Base-by-base conservation (phyloP, 2,888 invertebrate species). In the Agapetus fuscipes region DNA sequence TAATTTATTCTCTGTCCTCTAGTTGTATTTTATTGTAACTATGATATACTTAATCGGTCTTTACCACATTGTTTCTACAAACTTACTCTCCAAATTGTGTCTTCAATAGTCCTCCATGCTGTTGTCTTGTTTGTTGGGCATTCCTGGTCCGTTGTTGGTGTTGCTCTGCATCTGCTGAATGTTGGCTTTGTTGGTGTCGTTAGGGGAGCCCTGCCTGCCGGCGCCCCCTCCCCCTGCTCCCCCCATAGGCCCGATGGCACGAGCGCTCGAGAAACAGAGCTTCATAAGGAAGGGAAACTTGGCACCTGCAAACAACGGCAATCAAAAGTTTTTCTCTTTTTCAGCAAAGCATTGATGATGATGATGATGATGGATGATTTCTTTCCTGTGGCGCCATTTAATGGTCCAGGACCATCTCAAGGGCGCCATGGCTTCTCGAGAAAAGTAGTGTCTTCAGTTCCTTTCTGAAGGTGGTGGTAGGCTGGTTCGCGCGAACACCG, bases 231-330 rank as follows among this genome's bases (percentile, higher is more conserved):
- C 42, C 10, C 39, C 30, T 16, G 37, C 42, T 30, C 37, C 43
- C 11, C 27, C 30, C 17, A 33, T 30, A 5, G 67, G 67, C 0
- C 68, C 67, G 52, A 70, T 70, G 51, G 68, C 66, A 37, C 70
- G 64, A 33, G 70, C 68, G 37, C 91, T 90, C 13, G 95, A 95
- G 76, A 96, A 97, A 62, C 96, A 96, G 53, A 97, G 73, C 71
- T 97, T 97, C 85, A 97, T 88, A 56, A 95, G 89, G 74, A 94
- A 97, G 52, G 97, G 97, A 67, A 93, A 93, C 72, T 95, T 95
- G 51, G 93, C 93, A 64, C 85, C 93, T 91, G 74, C 10, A 38
- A 39, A 11, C n/a, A 27, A 20, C 20, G 9, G 4, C 27, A 14
- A 29, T 15, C n/a, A 28, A 28, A 28, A 24, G 24, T 9, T 9